Evolutionary conservation across 2,888 invertebrate species (phyloP).

Genomic region (Dicyrtoma fusca): DNA sequence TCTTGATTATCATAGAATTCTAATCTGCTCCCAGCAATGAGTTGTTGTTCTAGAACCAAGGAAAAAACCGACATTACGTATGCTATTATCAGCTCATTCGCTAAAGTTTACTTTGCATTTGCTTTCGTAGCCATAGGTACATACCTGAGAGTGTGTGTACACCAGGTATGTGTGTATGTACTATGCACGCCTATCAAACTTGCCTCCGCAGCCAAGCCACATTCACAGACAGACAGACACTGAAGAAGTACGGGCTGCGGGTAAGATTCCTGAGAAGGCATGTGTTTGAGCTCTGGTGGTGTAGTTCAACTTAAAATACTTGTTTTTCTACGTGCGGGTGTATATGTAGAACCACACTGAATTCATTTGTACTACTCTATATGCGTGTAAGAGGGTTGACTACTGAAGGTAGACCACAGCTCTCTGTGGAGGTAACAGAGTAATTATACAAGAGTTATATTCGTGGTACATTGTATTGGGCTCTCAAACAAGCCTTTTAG

Average conservation of each 20-base stretch:
- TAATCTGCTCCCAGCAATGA: conserved; percentile 35
- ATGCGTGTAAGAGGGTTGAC: background rate
- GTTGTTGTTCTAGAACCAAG: conserved; percentile 23
- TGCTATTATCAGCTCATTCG: conserved; percentile 38
- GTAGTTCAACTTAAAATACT: conserved; percentile 1
- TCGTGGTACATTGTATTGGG: conserved; percentile 29
- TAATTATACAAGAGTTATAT: conserved; percentile 37
- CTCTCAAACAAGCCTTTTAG: conserved; percentile 33
- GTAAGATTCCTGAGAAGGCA: background rate
- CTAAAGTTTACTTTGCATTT: conserved; percentile 30
- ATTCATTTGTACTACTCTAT: too few species aligned
- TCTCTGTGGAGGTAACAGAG: conserved; percentile 32
- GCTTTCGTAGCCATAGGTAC: background rate
- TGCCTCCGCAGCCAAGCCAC: too few species aligned
- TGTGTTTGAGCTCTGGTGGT: background rate
- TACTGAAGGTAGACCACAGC: background rate
- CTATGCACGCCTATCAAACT: too few species aligned
- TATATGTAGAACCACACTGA: background rate
- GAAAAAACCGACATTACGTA: conserved; percentile 28
- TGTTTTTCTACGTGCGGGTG: conserved; percentile 11
- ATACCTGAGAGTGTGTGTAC: too few species aligned
- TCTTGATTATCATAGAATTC: conserved; percentile 37
- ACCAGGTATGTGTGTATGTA: too few species aligned
- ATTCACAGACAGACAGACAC: too few species aligned
- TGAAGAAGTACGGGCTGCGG: background rate